phyloP scores from a whole-genome alignment of 2,797 vertebrate species.

The Enteromius viviparus region DNA sequence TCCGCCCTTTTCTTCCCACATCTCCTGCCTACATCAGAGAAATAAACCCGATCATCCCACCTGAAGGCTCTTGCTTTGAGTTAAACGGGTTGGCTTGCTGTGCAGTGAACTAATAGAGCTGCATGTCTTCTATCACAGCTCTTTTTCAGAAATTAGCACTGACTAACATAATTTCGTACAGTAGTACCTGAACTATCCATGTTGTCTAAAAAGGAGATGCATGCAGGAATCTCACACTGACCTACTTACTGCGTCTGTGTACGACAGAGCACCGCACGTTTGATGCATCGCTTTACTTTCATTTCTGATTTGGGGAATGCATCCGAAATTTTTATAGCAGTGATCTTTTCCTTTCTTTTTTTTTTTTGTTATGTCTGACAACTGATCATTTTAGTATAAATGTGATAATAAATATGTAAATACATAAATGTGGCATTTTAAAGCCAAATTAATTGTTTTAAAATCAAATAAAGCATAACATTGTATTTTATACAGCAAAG shows the following conservation, averaged over 20 bases:
- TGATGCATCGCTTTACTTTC: not conserved
- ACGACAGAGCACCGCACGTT: not conserved
- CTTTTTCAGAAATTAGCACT: not conserved
- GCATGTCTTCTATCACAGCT: not conserved
- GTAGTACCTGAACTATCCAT: not conserved
- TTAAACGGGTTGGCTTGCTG: not conserved
- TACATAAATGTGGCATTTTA: no score
- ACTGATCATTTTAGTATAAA: not conserved
- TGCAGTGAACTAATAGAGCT: not conserved
- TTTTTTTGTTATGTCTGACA: not conserved
- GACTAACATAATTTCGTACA: no score
- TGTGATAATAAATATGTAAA: not conserved
- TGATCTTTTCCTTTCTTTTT: no score
- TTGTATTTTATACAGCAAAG: not conserved
- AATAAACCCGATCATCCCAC: constrained; percentile 19
- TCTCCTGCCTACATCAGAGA: constrained; percentile 13
- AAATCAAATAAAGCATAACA: not conserved
- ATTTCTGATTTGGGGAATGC: not conserved
- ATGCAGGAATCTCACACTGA: not conserved
- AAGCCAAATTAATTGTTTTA: not conserved
- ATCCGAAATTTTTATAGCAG: no score
- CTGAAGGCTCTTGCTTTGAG: not conserved
- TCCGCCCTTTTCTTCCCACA: constrained; percentile 37
- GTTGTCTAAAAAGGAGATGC: not conserved
- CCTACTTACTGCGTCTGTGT: not conserved